Conservation (phyloP, 2,888 invertebrate genomes). For the Macrosoma leucophasiata region DNA sequence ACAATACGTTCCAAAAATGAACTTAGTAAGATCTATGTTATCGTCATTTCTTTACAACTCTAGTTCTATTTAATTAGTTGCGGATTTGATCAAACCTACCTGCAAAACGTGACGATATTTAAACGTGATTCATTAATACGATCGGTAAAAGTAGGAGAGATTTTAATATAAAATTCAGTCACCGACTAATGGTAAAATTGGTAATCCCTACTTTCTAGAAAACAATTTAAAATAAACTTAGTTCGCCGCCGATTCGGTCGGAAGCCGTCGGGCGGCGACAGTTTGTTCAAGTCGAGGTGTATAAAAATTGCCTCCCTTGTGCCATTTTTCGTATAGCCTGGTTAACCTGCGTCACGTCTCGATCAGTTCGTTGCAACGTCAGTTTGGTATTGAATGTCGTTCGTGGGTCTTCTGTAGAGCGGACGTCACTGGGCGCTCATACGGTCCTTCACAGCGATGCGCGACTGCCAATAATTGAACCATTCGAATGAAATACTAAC, state of each 20-base stretch:
- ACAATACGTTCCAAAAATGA: constrained; percentile 45
- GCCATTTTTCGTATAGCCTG: constrained; percentile 65
- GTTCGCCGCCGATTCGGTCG: constrained; percentile 48
- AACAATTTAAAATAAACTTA: constrained; percentile 62
- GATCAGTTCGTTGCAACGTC: constrained; percentile 52
- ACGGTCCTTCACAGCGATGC: no score
- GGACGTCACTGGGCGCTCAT: constrained; percentile 29
- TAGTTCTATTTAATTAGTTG: constrained; percentile 51
- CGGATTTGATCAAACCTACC: constrained; percentile 45
- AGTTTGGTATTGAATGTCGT: constrained; percentile 33
- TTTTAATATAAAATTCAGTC: constrained; percentile 72
- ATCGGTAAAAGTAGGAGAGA: constrained; percentile 60
- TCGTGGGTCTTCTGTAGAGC: constrained; percentile 46
- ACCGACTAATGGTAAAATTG: constrained; percentile 66
- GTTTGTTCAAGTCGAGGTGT: constrained; percentile 43
- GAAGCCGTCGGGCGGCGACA: constrained; percentile 45
- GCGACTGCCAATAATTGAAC: no score
- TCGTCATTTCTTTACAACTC: constrained; percentile 48
- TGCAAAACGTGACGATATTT: constrained; percentile 41
- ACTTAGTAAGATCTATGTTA: constrained; percentile 55
- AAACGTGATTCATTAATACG: constrained; percentile 56
- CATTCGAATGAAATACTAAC: no score
- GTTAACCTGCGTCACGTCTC: constrained; percentile 49
- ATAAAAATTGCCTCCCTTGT: constrained; percentile 65
- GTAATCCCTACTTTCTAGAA: constrained; percentile 63